These are phyloP conservation scores for Elysia crispata DNA, from an alignment of 2,888 invertebrate species.

Conservation along the genomic window DNA sequence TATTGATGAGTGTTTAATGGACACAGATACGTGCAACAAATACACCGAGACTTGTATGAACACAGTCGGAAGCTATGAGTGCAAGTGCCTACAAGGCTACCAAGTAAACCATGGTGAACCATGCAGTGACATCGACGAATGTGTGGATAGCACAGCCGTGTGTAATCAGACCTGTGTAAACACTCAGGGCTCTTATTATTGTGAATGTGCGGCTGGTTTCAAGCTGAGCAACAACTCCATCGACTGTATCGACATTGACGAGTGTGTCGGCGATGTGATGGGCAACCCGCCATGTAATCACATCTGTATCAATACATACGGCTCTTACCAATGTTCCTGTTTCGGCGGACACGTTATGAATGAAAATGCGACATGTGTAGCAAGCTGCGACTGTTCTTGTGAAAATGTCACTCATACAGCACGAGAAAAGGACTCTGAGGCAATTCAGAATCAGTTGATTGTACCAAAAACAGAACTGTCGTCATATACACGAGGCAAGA, in stretches of 20 bases:
- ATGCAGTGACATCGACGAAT: slow-evolving; percentile 28
- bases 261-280: neutral
- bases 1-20: neutral
- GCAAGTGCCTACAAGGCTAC: neutral
- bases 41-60: neutral
- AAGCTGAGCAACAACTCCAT: neutral
- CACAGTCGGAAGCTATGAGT: neutral
- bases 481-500: too few relatives aligned
- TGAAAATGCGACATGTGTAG: neutral
- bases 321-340: neutral
- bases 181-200: slow-evolving; percentile 6
- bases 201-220: neutral
- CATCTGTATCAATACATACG: neutral
- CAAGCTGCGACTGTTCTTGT: too few relatives aligned
- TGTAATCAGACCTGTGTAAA: slow-evolving; percentile 22
- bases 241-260: slow-evolving; percentile 1
- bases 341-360: neutral
- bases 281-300: too few relatives aligned
- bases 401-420: too few relatives aligned
- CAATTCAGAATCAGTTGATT: too few relatives aligned
- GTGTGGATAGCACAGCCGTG: neutral
- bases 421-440: too few relatives aligned
- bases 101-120: too few relatives aligned
- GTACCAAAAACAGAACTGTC: too few relatives aligned
- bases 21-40: neutral